Conservation (phyloP, 2,797 vertebrate species). For the Chromobotia macracanthus region DNA sequence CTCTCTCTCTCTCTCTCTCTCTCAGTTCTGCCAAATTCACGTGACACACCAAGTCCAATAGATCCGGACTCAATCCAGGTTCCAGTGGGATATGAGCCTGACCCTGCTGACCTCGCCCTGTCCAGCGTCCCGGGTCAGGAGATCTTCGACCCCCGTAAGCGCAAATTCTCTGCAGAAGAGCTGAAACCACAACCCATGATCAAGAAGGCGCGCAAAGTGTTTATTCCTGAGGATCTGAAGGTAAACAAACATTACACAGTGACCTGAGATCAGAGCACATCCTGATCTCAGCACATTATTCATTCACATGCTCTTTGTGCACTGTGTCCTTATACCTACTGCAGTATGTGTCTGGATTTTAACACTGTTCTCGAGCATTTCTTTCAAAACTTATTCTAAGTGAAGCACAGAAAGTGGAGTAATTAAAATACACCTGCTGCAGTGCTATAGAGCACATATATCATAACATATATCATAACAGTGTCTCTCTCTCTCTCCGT, state of each 20-base stretch:
- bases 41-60: constrained; percentile 93
- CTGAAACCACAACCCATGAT: constrained; percentile 99
- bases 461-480: neutral
- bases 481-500: constrained; percentile 57
- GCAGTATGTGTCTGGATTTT: no score
- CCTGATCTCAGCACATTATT: no score
- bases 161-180: constrained; percentile 94
- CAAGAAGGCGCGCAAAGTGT: constrained; percentile 96
- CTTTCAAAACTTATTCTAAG: no score
- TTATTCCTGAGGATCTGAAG: constrained; percentile 97
- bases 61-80: constrained; percentile 97
- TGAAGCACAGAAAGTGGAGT: no score
- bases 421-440: no score
- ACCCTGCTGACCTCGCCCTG: constrained; percentile 93
- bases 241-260: constrained; percentile 65
- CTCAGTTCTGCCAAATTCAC: constrained; percentile 80
- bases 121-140: constrained; percentile 97
- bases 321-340: no score
- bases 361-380: no score
- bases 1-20: constrained; percentile 16
- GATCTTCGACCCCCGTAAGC: constrained; percentile 95
- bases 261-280: no score
- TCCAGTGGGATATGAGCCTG: constrained; percentile 89
- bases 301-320: no score
- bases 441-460: no score